These are phyloP conservation scores for Abrostola tripartita DNA, from an alignment of 2,888 invertebrate species.

Conservation along the genomic window DNA sequence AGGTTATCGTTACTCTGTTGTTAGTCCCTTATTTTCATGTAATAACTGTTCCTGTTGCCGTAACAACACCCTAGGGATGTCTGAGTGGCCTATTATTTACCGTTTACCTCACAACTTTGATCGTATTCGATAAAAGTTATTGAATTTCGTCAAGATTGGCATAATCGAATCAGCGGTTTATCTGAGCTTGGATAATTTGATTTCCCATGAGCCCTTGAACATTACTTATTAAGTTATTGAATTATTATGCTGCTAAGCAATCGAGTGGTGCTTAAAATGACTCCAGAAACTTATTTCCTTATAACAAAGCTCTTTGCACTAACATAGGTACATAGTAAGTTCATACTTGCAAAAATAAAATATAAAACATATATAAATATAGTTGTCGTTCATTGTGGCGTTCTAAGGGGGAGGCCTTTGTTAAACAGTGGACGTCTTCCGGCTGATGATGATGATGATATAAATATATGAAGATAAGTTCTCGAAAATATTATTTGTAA, in stretches of 20 bases:
- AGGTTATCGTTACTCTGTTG: neutral
- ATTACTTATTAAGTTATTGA: constrained; percentile 4
- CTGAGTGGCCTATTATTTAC: neutral
- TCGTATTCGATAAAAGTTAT: neutral
- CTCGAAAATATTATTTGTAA: too few species aligned
- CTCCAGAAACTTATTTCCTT: neutral
- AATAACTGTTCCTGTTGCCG: too few species aligned
- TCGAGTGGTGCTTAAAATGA: neutral
- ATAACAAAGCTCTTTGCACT: neutral
- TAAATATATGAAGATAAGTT: too few species aligned
- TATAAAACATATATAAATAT: too few species aligned
- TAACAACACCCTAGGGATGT: neutral
- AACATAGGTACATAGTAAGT: too few species aligned
- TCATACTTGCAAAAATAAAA: too few species aligned
- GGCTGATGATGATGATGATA: too few species aligned
- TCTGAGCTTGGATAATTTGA: constrained; percentile 16
- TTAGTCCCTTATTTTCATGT: neutral
- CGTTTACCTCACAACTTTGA: neutral
- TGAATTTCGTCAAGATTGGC: neutral
- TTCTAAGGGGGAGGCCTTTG: too few species aligned
- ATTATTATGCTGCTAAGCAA: neutral
- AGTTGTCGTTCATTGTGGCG: too few species aligned
- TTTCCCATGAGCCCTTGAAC: constrained; percentile 24
- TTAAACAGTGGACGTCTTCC: too few species aligned
- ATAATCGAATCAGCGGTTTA: constrained; percentile 9